Evolutionary conservation across 1,140 invertebrate genomes (phyloP).

Genomic region (Megalonaias nervosa): DNA sequence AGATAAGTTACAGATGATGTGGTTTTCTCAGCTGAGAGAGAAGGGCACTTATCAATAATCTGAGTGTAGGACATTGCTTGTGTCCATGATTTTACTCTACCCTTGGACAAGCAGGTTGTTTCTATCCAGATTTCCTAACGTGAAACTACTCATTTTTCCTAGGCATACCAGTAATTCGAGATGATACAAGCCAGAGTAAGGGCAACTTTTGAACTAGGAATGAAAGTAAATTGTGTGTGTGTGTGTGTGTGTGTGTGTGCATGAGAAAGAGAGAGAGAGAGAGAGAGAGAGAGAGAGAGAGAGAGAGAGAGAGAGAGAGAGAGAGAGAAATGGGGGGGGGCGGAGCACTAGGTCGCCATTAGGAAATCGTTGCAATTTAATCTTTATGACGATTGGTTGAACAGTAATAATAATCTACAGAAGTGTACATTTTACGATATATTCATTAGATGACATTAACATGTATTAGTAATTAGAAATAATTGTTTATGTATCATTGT

Average conservation of each 20-base stretch:
- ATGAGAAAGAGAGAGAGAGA: not conserved
- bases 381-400: not conserved
- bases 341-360: not conserved
- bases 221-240: not conserved
- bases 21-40: too few relatives aligned
- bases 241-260: not conserved
- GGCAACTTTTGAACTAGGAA: not conserved
- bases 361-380: not conserved
- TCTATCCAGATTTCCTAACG: not conserved
- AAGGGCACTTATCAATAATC: slow-evolving; percentile 62
- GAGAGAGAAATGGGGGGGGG: not conserved
- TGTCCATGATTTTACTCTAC: slow-evolving; percentile 71
- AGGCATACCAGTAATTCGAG: not conserved
- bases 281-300: not conserved
- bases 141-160: not conserved
- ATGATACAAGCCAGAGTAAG: slow-evolving; percentile 3
- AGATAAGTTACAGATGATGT: too few relatives aligned
- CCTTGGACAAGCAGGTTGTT: not conserved
- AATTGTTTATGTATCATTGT: too few relatives aligned
- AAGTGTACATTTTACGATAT: too few relatives aligned
- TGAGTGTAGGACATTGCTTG: slow-evolving; percentile 77
- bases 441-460: too few relatives aligned
- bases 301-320: slow-evolving; percentile 9
- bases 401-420: too few relatives aligned
- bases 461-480: too few relatives aligned